Base-by-base conservation (phyloP, 2,888 invertebrate genomes). In the Callyntrura sp. region DNA sequence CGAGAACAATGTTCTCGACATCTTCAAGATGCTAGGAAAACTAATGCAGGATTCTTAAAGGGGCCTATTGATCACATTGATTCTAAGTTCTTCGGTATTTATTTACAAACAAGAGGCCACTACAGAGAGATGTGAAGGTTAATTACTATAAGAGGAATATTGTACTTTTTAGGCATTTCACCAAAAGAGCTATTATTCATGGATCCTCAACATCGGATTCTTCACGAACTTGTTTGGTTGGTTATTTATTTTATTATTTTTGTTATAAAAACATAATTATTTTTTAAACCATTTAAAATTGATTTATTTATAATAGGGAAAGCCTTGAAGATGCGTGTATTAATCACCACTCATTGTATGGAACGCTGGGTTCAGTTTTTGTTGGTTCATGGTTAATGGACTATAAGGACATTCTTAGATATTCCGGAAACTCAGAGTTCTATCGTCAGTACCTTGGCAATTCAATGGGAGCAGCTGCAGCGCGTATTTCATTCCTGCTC, bases 401-500 rank as follows among this genome's bases (percentile, higher is more conserved):
- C 23, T 90, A 60, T 35, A 90, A 90, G 62, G 90, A 87, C 28
- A 68, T 90, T 9, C 11, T 90, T 25, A 20, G 4, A 12, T 48
- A 82, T n/a, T 43, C 60, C 23, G 82, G 78, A 14, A 68, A 12
- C 35, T 17, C 45, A 3, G 86, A 90, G n/a, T 90, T 86, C 55
- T 90, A 76, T 70, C 35, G 90, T 23, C 76, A 62, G 5, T 91
- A 90, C 48, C 83, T 91, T 78, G 91, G 91, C 0, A 90, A 85
- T 28, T 87, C 85, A 11, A 85, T 88, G 14, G 88, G 90, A 2
- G 85, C 91, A 0, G 82, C 82, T 1, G 89, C 90, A 9, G 90
- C 87, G 25, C 76, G 90, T 68, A 81, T 91, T 25, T 88, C 90
- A 0, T 81, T 82, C 60, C 43, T 88, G 28, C 25, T 91, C 35